Evolutionary conservation across 2,113 vertebrate genomes (phyloP).

Genomic region (Syngnathus typhle): DNA sequence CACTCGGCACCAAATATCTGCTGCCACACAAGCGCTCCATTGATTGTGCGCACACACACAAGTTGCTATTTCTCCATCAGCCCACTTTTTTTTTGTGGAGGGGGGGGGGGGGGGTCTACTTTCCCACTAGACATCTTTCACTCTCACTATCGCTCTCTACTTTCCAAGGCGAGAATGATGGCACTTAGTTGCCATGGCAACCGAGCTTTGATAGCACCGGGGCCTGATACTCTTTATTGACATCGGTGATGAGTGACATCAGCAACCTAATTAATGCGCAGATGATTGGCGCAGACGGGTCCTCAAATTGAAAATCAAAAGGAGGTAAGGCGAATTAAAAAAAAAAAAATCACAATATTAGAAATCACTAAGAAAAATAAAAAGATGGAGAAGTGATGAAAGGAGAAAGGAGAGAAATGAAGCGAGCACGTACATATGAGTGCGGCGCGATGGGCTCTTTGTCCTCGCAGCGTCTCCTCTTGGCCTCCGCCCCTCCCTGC

Average conservation of each 20-base stretch:
- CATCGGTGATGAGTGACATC: slow-evolving; percentile 67
- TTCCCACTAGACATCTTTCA: slow-evolving; percentile 24
- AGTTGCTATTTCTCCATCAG: slow-evolving; percentile 26
- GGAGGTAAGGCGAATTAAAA: background rate
- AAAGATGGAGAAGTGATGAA: slow-evolving; percentile 31
- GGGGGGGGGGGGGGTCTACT: slow-evolving; percentile 11
- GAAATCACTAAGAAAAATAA: slow-evolving; percentile 14
- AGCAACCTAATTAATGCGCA: slow-evolving; percentile 56
- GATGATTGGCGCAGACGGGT: slow-evolving; percentile 34
- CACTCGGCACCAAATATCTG: slow-evolving; percentile 21
- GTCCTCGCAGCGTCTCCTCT: slow-evolving; percentile 87
- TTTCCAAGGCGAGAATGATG: slow-evolving; percentile 64
- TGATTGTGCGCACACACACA: slow-evolving; percentile 4
- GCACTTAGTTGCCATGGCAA: slow-evolving; percentile 74
- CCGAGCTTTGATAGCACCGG: slow-evolving; percentile 70
- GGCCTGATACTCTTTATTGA: slow-evolving; percentile 66
- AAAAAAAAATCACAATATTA: slow-evolving; percentile 6
- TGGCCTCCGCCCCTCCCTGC: slow-evolving; percentile 73
- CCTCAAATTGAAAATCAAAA: slow-evolving; percentile 2
- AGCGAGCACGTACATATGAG: slow-evolving; percentile 70
- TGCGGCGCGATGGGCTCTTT: slow-evolving; percentile 77
- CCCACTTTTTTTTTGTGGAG: slow-evolving; percentile 19
- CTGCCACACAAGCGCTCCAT: slow-evolving; percentile 13
- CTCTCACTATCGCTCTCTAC: slow-evolving; percentile 7
- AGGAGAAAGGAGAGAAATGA: background rate